These are phyloP conservation scores for Temnothorax ravouxi DNA, from an alignment of 2,888 invertebrate species.

Conservation along the genomic window DNA sequence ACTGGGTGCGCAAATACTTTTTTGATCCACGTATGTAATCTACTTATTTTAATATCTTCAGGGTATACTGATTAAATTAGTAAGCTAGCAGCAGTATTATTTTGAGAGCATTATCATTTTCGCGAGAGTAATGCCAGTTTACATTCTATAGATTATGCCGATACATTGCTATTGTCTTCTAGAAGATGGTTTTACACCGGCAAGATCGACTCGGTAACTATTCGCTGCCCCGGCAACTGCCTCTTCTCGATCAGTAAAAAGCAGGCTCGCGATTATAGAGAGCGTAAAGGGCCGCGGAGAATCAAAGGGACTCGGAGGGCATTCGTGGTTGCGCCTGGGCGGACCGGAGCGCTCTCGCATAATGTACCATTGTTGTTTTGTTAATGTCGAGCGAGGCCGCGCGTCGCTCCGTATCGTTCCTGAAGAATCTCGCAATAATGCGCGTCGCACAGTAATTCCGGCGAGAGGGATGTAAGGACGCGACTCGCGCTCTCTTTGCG, in stretches of 20 bases:
- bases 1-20: too few species aligned
- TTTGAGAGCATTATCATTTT: conserved; percentile 2
- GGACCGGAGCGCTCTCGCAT: conserved; percentile 55
- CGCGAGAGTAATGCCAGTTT: not conserved
- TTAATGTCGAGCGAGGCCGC: conserved; percentile 48
- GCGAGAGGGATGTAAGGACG: conserved; percentile 33
- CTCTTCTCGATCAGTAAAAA: conserved; percentile 23
- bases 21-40: not conserved
- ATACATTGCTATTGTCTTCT: conserved; percentile 17
- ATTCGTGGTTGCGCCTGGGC: conserved; percentile 36
- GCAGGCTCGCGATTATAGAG: conserved; percentile 32
- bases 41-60: not conserved
- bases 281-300: conserved; percentile 27
- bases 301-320: conserved; percentile 20
- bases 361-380: conserved; percentile 69
- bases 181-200: not conserved
- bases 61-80: not conserved
- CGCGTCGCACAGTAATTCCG: conserved; percentile 51
- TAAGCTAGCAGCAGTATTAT: not conserved
- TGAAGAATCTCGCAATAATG: conserved; percentile 61
- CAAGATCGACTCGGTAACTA: not conserved
- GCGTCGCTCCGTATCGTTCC: conserved; percentile 49
- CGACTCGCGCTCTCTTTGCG: conserved; percentile 38
- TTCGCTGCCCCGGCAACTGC: not conserved
- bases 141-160: not conserved